Evolutionary conservation across 64 coral and sea anemone species (phyloP).

Genomic region (Platygyra sinensis): DNA sequence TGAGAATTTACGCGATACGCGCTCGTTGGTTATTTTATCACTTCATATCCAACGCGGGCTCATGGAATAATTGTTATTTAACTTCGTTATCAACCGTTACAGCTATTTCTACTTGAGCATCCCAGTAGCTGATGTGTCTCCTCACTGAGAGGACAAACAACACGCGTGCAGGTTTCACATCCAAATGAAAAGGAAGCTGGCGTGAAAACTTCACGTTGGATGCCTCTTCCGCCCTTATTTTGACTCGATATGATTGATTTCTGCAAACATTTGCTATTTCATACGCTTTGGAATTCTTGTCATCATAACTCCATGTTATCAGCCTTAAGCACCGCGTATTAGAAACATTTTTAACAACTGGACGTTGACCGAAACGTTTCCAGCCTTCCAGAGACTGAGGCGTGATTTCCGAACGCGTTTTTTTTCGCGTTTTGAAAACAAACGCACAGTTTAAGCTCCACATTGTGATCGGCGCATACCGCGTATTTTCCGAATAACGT

Average conservation of each 20-base stretch:
- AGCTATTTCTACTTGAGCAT: not conserved
- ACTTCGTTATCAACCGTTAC: not conserved
- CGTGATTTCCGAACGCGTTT: not conserved
- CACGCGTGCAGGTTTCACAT: not conserved
- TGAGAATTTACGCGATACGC: no score
- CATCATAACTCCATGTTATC: not conserved
- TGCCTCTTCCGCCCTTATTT: not conserved
- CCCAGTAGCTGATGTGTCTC: slow-evolving; percentile 28
- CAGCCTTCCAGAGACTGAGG: not conserved
- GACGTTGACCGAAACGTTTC: not conserved
- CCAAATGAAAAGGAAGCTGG: not conserved
- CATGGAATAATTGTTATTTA: no score
- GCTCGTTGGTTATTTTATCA: no score
- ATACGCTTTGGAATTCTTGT: not conserved
- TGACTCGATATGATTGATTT: not conserved
- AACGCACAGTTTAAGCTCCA: slow-evolving; percentile 67
- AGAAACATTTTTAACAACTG: not conserved
- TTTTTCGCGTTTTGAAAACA: slow-evolving; percentile 32
- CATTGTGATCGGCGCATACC: slow-evolving; percentile 63
- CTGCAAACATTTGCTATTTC: slow-evolving; percentile 5
- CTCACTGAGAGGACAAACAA: slow-evolving; percentile 30
- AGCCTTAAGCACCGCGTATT: not conserved
- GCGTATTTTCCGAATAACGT: slow-evolving; percentile 70
- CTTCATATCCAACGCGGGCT: no score
- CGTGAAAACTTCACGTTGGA: slow-evolving; percentile 36